phyloP scores from a whole-genome alignment of 2,797 vertebrate species.

The Pantherophis alleghaniensis region DNA sequence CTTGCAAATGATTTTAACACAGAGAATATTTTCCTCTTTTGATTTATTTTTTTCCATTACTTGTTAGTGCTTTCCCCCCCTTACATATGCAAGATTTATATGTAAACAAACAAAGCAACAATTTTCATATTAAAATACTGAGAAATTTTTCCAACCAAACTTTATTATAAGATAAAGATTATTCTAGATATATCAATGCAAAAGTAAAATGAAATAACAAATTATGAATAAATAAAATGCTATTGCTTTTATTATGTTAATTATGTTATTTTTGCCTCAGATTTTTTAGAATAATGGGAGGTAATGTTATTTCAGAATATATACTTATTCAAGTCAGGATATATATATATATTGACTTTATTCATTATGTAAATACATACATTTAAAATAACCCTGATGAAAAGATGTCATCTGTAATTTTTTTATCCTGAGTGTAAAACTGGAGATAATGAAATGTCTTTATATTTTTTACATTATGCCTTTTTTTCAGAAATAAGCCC shows the following conservation, averaged over 20 bases:
- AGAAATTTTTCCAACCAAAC: neutral
- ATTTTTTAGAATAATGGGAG: neutral
- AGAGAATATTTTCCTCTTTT: neutral
- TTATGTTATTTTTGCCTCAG: neutral
- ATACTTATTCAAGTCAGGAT: neutral
- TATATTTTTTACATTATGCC: neutral
- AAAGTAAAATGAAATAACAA: neutral
- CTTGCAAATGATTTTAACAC: slow-evolving; percentile 15
- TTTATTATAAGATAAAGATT: neutral
- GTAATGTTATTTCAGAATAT: neutral
- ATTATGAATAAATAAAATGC: neutral
- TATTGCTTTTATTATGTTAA: neutral
- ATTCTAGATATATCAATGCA: neutral
- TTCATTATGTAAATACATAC: neutral
- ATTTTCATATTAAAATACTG: neutral
- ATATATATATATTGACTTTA: neutral
- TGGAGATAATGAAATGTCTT: neutral
- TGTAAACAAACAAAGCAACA: neutral
- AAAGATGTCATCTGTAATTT: neutral
- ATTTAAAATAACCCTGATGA: neutral
- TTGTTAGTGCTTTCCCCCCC: neutral
- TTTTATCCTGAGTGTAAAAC: neutral
- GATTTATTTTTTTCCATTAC: neutral
- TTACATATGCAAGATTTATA: neutral
- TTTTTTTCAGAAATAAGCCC: neutral